phyloP scores from a whole-genome alignment of 2,113 vertebrate genomes.

The Kryptolebias marmoratus region DNA sequence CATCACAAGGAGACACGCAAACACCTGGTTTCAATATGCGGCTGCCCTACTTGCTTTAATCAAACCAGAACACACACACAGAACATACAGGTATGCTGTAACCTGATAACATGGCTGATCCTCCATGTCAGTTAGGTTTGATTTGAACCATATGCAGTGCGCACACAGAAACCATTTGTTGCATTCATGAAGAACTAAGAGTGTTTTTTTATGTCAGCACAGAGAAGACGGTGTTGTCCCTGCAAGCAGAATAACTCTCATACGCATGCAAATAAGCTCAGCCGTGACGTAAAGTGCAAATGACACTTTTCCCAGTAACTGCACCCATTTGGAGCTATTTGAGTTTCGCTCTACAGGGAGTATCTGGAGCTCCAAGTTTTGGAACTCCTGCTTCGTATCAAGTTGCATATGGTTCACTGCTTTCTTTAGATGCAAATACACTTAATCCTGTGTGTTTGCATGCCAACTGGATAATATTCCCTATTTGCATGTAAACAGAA shows the following conservation, averaged over 20 bases:
- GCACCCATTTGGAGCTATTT: slow-evolving; percentile 40
- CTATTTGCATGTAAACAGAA: slow-evolving; percentile 1
- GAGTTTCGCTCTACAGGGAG: slow-evolving; percentile 15
- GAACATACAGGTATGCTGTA: slow-evolving; percentile 14
- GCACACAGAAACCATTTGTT: slow-evolving; percentile 22
- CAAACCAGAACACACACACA: slow-evolving; percentile 9
- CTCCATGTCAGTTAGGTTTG: slow-evolving; percentile 27
- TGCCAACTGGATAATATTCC: background rate
- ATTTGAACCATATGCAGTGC: slow-evolving; percentile 57
- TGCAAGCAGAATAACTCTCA: slow-evolving; percentile 12
- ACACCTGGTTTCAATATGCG: slow-evolving; percentile 63
- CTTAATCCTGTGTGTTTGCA: slow-evolving; percentile 25
- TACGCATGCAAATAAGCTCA: slow-evolving; percentile 14
- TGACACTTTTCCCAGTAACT: slow-evolving; percentile 13
- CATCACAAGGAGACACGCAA: slow-evolving; percentile 2
- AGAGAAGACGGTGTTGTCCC: slow-evolving; percentile 9
- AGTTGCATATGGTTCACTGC: slow-evolving; percentile 31
- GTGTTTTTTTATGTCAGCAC: slow-evolving; percentile 17
- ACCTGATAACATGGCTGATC: slow-evolving; percentile 32
- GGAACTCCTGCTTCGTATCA: slow-evolving; percentile 31
- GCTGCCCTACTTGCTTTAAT: slow-evolving; percentile 38
- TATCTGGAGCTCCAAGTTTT: slow-evolving; percentile 10
- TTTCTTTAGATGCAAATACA: slow-evolving; percentile 22
- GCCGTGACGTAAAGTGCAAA: slow-evolving; percentile 27
- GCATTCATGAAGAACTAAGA: slow-evolving; percentile 17